Base-by-base conservation (phyloP, 2,888 invertebrate genomes). In the Tryphoninae sp. region DNA sequence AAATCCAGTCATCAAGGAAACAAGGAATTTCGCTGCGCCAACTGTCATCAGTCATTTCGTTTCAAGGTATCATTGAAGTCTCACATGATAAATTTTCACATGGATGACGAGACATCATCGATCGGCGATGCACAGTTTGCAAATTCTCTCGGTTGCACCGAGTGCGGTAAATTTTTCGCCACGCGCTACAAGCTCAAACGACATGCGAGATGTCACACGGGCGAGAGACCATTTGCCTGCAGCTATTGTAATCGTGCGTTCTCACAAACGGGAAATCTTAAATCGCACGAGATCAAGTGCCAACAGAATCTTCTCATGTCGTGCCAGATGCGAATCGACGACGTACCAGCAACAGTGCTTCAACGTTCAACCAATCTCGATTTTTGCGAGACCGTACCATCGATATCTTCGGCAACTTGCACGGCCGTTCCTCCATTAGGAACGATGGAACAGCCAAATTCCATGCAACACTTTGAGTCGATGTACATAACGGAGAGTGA, bases 261-360 rank as follows among this genome's bases (percentile, higher is more conserved):
- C 75, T 92, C 91, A 0, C 91, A 91, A 81, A 90, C 90, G 8
- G 89, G 91, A 1, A 91, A 91, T 86, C 80, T 91, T 0, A 91
- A 91, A 80, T 85, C 87, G 2, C 91, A 91, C 83, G 89, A 89
- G 72, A 69, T 86, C 0, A 91, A 91, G 64, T 91, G 90, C 76
- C 89, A 89, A 53, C 88, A 86, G 11, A 81, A 86, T 87, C 67
- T 78, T 78, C 8, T 86, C 74, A 74, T 69, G 19, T 76, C 88
- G 23, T 75, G 82, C 55, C 81, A 83, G 53, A 75, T 78, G 65
- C 23, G 62, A 8, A 45, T 78, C 51, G 58, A 78, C 58, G 64
- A 78, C 1, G 16, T 16, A 2, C n/a, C 51, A 7, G 16, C 16
- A 1, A 16, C 4, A 3, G 16, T 16, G 74, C 69, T 13, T 16